Evolutionary conservation across 2,113 vertebrate genomes (phyloP), one percentile per base, ranked within the genome.

Genomic region (Oreotragus oreotragus): DNA sequence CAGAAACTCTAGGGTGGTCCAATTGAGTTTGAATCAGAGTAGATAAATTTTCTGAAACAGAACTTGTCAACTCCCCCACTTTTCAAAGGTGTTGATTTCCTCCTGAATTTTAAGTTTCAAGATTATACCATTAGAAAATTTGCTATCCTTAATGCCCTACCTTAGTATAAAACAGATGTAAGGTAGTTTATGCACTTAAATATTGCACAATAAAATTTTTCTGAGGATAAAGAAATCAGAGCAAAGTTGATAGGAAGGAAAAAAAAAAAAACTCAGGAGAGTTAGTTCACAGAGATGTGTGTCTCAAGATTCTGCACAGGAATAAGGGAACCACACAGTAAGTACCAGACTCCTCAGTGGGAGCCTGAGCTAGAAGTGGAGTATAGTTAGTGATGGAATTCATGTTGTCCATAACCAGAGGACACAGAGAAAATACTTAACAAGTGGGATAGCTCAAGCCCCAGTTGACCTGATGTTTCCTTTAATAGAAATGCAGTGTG

Each of bases 101-200:
- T 83, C 64, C 49, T 87, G 45, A 93, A 53, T 64, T 86, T 94
- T 47, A 87, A 55, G 39, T 92, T 90, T 92, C 66, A 96, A 91
- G 28, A 88, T 88, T 80, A 93, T 64, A 57, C 7, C 19, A 96
- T 80, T 92, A 80, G 39, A 80, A 94, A 94, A 90, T 55, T 55
- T 87, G 79, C 6, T 43, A 43, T 73, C 70, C 30, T 87, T 58
- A 64, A 84, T 84, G 23, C 7, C 58, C 39, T 90, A 16, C 7
- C 28, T 77, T 49, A 9, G 36, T 51, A 57, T 15, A 85, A 91
- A 87, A 64, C 5, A 64, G 60, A 85, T 84, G 28, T 66, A 16
- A 84, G 25, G 15, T 43, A 76, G 15, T 9, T 84, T 64, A 79
- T 62, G 57, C 16, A 94, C 43, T 77, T 49, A 90, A 8, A 66